Base-by-base conservation (phyloP, 2,113 vertebrate genomes). In the Dipodomys ordii region DNA sequence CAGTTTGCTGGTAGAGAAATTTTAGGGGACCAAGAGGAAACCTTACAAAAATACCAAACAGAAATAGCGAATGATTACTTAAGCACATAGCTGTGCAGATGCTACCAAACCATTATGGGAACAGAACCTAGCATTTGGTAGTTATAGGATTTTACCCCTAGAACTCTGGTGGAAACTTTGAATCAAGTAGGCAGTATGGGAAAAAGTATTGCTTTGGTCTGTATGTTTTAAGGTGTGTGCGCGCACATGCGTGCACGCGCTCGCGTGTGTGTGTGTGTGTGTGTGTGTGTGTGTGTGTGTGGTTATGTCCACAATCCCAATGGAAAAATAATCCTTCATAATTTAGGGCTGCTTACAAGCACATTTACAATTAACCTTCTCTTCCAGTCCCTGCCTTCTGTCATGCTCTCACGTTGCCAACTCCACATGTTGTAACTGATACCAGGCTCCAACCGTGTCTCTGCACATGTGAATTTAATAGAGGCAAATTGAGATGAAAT, bases 391-490 rank as follows among this genome's bases (percentile, higher is more conserved):
- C 4, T 11, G 3, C 6, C 22, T 74, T 81, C 67, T 39, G 64
- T 76, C 73, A 7, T 6, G 35, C 53, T 95, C 67, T 72, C 22
- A 12, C 68, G 92, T 90, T 88, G 77, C 81, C 83, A 88, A 96
- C 73, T 82, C 95, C 96, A 71, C 62, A 94, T 93, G 95, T 32
- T 74, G 95, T 94, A 93, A 96, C 69, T 92, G 97, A 97, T 95
- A 96, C 0, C 81, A 69, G 91, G 80, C 16, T 0, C 89, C 69
- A 46, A 78, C 76, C 83, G 78, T 60, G 76, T 80, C 60, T 80
- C 72, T 22, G 72, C 91, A 79, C 95, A 93, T 94, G 89, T 95
- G 96, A 95, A 79, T 81, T 80, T 91, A 96, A 94, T 91, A 86
- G 87, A 89, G 77, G 83, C 83, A 71, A 67, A 95, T 74, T 87